Evolutionary conservation across 1,140 invertebrate species (phyloP).

Genomic region (Venturia canescens): DNA sequence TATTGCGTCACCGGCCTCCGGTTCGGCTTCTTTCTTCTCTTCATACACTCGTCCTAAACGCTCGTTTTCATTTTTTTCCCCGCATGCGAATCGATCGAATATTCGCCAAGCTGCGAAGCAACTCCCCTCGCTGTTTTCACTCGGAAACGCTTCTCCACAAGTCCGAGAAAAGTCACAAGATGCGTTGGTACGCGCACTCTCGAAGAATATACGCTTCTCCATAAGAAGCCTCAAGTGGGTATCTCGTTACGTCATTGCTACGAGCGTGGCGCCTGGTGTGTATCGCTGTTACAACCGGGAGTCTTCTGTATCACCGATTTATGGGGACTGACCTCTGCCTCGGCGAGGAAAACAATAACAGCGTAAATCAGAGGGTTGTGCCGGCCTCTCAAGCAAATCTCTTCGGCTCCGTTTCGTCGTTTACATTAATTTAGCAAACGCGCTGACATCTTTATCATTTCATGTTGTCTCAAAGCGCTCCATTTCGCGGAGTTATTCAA

Average conservation of each 20-base stretch:
- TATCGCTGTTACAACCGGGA: conserved; percentile 23
- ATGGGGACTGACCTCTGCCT: conserved; percentile 14
- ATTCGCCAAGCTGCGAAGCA: not conserved
- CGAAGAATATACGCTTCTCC: conserved; percentile 27
- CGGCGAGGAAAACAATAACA: not conserved
- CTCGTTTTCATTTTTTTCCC: not conserved
- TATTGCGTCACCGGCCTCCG: conserved; percentile 29
- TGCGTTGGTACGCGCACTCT: conserved; percentile 5
- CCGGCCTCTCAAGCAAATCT: not conserved
- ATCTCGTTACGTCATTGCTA: conserved; percentile 52
- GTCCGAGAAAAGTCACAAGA: not conserved
- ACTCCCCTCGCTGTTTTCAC: too few species aligned
- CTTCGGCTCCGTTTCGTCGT: too few species aligned
- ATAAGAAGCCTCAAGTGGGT: conserved; percentile 48
- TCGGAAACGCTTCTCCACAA: not conserved
- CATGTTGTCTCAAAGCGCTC: too few species aligned
- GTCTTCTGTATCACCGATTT: conserved; percentile 34
- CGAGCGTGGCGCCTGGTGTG: conserved; percentile 43
- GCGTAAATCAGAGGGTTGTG: not conserved
- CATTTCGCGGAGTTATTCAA: too few species aligned
- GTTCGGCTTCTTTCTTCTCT: not conserved
- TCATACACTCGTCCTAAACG: not conserved
- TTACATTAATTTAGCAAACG: too few species aligned
- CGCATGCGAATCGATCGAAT: conserved; percentile 3
- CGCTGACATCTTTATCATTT: too few species aligned